These are phyloP conservation scores for Heterocephalus glaber DNA, from an alignment of 2,113 vertebrate species.

Conservation along the genomic window DNA sequence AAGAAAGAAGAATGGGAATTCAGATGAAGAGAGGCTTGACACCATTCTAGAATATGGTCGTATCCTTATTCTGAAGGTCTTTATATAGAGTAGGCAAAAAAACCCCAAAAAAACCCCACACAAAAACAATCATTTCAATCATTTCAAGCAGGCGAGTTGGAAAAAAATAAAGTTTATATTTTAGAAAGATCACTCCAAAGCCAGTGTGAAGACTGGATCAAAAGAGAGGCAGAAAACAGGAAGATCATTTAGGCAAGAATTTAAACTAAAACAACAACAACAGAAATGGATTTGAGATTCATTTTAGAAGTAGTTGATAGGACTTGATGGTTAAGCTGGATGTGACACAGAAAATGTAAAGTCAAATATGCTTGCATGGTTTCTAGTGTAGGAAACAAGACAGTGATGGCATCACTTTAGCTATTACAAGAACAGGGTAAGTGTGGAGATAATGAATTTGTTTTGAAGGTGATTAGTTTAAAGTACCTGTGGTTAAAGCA, in stretches of 20 bases:
- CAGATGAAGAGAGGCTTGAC: not conserved
- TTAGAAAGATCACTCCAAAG: constrained; percentile 11
- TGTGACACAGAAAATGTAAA: not conserved
- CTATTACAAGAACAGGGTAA: not conserved
- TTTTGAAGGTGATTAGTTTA: constrained; percentile 41
- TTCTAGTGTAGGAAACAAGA: constrained; percentile 25
- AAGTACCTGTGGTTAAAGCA: not conserved
- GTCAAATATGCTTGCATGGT: not conserved
- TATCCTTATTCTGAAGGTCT: not conserved
- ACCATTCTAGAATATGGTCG: not conserved
- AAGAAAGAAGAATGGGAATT: not conserved
- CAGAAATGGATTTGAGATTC: not conserved
- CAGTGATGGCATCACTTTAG: not conserved
- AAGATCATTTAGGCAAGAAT: not conserved
- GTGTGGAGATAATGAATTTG: constrained; percentile 2
- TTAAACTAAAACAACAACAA: not conserved
- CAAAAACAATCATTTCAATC: too few species aligned
- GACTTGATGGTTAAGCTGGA: not conserved
- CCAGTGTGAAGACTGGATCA: not conserved
- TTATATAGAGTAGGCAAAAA: not conserved
- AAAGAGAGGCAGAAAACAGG: not conserved
- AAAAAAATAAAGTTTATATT: constrained; percentile 33
- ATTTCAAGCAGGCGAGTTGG: not conserved
- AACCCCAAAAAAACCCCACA: too few species aligned
- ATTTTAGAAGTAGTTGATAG: not conserved